A percentile compares a stretch with the other conserved stretches of the same genome.
Conservation (phyloP, 2,113 vertebrate species). For the Alaudala cheleensis region DNA sequence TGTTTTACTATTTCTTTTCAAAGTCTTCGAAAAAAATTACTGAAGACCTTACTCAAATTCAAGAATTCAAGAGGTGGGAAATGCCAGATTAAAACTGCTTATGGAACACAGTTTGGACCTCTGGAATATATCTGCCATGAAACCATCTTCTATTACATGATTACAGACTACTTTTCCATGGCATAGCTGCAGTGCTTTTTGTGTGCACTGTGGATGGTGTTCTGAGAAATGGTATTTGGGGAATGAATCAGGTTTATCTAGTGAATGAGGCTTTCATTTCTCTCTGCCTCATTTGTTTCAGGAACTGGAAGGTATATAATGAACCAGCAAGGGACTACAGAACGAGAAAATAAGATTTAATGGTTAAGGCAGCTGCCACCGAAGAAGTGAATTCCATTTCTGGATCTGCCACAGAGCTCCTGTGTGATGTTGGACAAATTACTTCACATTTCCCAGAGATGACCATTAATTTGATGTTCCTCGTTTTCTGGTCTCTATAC, state of each 20-base stretch:
- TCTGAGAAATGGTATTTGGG: constrained; percentile 39
- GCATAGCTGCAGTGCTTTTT: background rate
- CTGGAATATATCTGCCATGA: background rate
- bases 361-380: constrained; percentile 47
- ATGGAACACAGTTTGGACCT: background rate
- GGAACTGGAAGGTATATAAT: constrained; percentile 59
- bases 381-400: constrained; percentile 46
- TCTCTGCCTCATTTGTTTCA: constrained; percentile 61
- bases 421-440: constrained; percentile 43
- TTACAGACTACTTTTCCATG: constrained; percentile 17
- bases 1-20: background rate
- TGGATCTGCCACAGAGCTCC: constrained; percentile 24
- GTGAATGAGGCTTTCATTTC: constrained; percentile 57
- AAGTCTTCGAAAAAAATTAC: background rate
- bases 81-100: background rate
- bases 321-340: constrained; percentile 56
- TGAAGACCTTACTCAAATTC: background rate
- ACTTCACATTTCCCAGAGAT: constrained; percentile 28
- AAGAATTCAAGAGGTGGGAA: background rate
- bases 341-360: constrained; percentile 57
- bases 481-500: background rate
- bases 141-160: constrained; percentile 27
- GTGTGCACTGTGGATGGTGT: background rate
- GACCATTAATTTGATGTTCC: constrained; percentile 31
- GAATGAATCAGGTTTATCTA: constrained; percentile 48